Evolutionary conservation across 2,113 vertebrate species (phyloP), one percentile per base, ranked within the genome.

Genomic region (Phoxinus phoxinus): DNA sequence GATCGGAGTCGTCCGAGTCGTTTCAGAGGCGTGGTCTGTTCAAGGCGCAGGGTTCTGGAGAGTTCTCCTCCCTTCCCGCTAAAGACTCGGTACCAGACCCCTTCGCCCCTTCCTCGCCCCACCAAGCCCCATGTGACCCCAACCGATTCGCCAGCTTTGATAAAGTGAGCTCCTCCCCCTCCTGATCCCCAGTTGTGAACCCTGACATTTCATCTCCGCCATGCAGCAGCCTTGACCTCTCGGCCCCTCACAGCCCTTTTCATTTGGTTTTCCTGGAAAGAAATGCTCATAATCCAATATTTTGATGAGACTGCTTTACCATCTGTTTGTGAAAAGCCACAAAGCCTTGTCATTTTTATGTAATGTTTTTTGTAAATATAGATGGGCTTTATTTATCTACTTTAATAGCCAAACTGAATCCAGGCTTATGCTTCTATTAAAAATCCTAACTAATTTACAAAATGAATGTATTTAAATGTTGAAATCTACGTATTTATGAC

Each of bases 141-240:
- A 95, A 95, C 91, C 95, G 95, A 94, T 98, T 98, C 96, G 96
- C 97, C 96, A 97, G 97, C 96, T 98, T 99, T 95, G 97, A 97
- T 96, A 97, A 97, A 97, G 98, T 99, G 97, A 99, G 98, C 97
- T 93, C 90, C 92, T 92, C 93, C 92, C 89, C 90, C 92, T 84
- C 87, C 91, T 88, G 90, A 94, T 87, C 91, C 89, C 89, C 89
- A 92, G 27, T 94, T 93, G 92, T 86, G 74, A 83, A 46, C 58
- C 86, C 86, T 83, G 44, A 82, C 48, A 58, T 83, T 87, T 85
- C 63, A 79, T 63, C 83, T 86, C 80, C 75, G 59, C 84, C 87
- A 41, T 88, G 84, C 86, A 77, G 85, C 90, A 88, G 89, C 86
- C 80, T 87, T 81, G 79, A 82, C 86, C 87, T 91, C 87, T 21